A percentile compares a stretch with the other conserved stretches of the same genome.
phyloP scores from a whole-genome alignment of 2,797 vertebrate genomes.

The Benthosema pterotum region DNA sequence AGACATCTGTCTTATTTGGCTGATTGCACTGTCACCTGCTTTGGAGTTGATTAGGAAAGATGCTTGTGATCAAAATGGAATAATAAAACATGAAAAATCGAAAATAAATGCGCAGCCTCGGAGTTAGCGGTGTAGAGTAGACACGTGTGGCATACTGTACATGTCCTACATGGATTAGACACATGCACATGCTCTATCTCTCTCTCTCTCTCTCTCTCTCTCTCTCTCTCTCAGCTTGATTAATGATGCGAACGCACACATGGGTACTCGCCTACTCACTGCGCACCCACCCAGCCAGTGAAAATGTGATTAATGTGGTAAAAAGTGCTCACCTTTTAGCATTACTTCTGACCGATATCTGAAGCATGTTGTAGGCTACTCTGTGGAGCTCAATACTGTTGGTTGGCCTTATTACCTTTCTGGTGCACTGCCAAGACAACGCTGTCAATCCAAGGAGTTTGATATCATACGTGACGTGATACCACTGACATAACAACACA shows the following conservation, averaged over 20 bases:
- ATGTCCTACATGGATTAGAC: too few species aligned
- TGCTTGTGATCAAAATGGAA: slow-evolving; percentile 33
- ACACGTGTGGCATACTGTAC: too few species aligned
- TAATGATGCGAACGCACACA: slow-evolving; percentile 8
- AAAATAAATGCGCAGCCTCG: slow-evolving; percentile 34
- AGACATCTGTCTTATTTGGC: slow-evolving; percentile 72
- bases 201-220: neutral
- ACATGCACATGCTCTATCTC: too few species aligned
- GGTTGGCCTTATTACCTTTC: slow-evolving; percentile 72
- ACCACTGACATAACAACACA: too few species aligned
- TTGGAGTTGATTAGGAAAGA: slow-evolving; percentile 56
- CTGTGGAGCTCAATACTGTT: slow-evolving; percentile 57
- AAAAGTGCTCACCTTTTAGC: slow-evolving; percentile 44
- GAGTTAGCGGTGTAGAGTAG: slow-evolving; percentile 5
- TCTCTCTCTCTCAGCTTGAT: neutral
- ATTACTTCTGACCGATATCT: slow-evolving; percentile 50
- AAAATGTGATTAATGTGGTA: slow-evolving; percentile 50
- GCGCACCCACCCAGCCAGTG: slow-evolving; percentile 41
- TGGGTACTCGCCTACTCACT: neutral
- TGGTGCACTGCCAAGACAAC: slow-evolving; percentile 69
- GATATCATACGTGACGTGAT: too few species aligned
- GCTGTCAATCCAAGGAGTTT: slow-evolving; percentile 64
- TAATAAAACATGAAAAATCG: neutral
- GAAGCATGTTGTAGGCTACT: slow-evolving; percentile 34
- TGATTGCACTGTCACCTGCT: slow-evolving; percentile 49